Base-by-base conservation (phyloP, 2,888 invertebrate species). In the Idaea biselata region DNA sequence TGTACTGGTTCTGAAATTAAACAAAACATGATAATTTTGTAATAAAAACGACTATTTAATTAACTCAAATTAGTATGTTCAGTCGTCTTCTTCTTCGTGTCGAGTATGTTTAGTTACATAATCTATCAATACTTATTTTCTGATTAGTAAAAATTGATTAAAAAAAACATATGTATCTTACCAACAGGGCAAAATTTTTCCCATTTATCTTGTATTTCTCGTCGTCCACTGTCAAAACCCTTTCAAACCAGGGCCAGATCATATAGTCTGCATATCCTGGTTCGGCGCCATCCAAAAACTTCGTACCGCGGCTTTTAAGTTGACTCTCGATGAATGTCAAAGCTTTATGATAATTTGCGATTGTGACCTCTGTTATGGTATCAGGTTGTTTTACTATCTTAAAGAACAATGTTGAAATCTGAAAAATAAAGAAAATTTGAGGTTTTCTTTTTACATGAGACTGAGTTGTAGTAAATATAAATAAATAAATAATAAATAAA, bases 161-260 rank as follows among this genome's bases (percentile, higher is more conserved):
- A 25, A 25, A 5, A 5, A 25, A 25, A 25, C 5, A 25, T 25
- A 25, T 3, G 3, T 25, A 3, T 79, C 84, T 74, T 73, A 91
- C 91, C 81, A 91, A 68, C 54, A 78, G 31, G 17, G 90, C 89
- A 68, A 94, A 95, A 74, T 93, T 93, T 7, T 93, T 86, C 8
- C 84, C 83, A 58, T 94, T 94, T 69, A 95, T 87, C 63, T 84
- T 78, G 64, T 90, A 86, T 54, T 87, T 87, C 11, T 93, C 93
- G 17, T 93, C 90, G 55, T 94, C 78, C 65, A 89, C 80, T 0
- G 60, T 44, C 1, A 93, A 90, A 0, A 95, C 77, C 73, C 95
- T 91, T 83, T 97, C 97, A 73, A 96, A 95, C 96, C 96, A 97
- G 0, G 97, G 97, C 97, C 97, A 97, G 72, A 96, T 96, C 96